Base-by-base conservation (phyloP, 2,888 invertebrate species). In the Branchellion lobata region DNA sequence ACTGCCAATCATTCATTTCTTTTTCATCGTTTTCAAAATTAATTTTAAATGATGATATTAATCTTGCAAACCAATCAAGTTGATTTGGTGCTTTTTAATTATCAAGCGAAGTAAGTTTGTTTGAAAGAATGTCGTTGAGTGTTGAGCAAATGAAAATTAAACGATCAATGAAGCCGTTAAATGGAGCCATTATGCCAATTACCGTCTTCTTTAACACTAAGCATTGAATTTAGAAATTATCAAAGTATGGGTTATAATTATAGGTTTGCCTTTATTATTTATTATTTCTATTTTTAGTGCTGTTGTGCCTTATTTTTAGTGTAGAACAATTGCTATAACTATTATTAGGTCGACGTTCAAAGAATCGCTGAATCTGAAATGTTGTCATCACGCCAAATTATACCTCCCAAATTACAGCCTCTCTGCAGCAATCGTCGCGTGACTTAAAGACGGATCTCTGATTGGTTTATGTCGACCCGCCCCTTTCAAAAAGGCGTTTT, bases 371-470 rank as follows among this genome's bases (percentile, higher is more conserved):
- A 11, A 3, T 21, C 34, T 34, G 33, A 29, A 31, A 69, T 8
- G 33, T 29, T 69, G 69, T 69, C n/a, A 69, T 69, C 69, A 69
- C 14, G 31, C 69, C 69, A 69, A 69, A 69, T 69, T 69, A 69
- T 34, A 34, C 69, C 69, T 33, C 33, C 14, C 31, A 69, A 69
- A 69, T 69, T 69, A 69, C 29, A 33, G 21, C 33, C 33, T 34
- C 34, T 2, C 33, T 29, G 8, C 14, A 8, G 34, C 69, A 69
- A 69, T 21, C 31, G 21, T 33, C 31, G 69, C 69, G 34, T 57
- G 33, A 69, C 27, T 11, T 34, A 3, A 5, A 31, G 5, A n/a
- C 29, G 2, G 14, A 5, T 8, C 8, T 18, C 69, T 69, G 69
- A 69, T 69, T 69, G 29, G 69, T 29, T 5, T 2, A 3, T 8